phyloP scores from a whole-genome alignment of 1,140 invertebrate species.

The Amphibalanus amphitrite region DNA sequence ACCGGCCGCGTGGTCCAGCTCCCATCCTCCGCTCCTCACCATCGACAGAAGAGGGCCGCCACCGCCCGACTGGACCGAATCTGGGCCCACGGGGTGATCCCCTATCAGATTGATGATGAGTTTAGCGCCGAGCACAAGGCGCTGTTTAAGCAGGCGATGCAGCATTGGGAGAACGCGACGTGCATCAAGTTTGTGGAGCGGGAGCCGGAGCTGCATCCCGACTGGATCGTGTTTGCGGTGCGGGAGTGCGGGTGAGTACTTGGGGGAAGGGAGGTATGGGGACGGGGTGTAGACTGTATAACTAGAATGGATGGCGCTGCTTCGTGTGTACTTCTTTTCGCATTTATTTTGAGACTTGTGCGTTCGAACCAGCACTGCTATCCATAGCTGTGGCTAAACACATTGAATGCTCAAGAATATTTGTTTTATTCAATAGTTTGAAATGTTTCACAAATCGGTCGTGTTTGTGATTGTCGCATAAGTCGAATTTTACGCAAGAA shows the following conservation, averaged over 20 bases:
- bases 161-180: constrained; percentile 97
- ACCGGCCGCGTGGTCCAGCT: background rate
- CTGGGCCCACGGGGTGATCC: constrained; percentile 95
- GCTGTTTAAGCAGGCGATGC: constrained; percentile 94
- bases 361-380: too few relatives aligned
- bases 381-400: too few relatives aligned
- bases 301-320: too few relatives aligned
- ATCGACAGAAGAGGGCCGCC: constrained; percentile 42
- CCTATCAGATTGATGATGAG: constrained; percentile 93
- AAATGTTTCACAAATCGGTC: too few relatives aligned
- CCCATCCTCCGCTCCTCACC: background rate
- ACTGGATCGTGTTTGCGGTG: constrained; percentile 95
- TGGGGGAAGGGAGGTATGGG: too few relatives aligned
- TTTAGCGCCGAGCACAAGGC: constrained; percentile 93
- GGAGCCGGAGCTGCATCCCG: constrained; percentile 61
- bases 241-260: constrained; percentile 85
- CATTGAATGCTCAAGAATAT: too few relatives aligned
- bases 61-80: constrained; percentile 84
- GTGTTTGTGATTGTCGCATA: too few relatives aligned
- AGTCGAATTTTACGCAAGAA: too few relatives aligned
- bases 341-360: too few relatives aligned
- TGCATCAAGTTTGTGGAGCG: constrained; percentile 95
- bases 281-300: too few relatives aligned
- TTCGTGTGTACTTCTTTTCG: too few relatives aligned
- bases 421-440: too few relatives aligned